Evolutionary conservation across 2,888 invertebrate species (phyloP).

Genomic region (Arrhopalites spinosus): DNA sequence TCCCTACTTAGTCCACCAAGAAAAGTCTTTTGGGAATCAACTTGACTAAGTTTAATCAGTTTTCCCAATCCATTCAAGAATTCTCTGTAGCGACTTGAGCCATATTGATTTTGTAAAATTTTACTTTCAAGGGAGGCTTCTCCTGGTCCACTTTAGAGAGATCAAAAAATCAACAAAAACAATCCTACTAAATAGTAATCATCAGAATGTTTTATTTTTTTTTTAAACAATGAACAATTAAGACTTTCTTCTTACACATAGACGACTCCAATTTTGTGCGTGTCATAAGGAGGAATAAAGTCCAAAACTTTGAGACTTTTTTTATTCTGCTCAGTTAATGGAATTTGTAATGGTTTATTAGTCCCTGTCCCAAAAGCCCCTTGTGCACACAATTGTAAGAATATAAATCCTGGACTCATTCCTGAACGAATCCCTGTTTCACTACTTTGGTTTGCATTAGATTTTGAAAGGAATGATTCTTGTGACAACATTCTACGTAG

Average conservation of each 20-base stretch:
- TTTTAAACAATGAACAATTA: too few species aligned
- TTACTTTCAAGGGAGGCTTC: slow-evolving; percentile 83
- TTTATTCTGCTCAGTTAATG: slow-evolving; percentile 41
- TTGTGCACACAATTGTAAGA: slow-evolving; percentile 54
- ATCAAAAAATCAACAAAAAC: too few species aligned
- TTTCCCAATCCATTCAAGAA: slow-evolving; percentile 83
- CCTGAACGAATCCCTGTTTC: slow-evolving; percentile 46
- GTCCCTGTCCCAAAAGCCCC: slow-evolving; percentile 46
- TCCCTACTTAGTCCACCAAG: slow-evolving; percentile 79
- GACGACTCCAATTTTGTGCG: too few species aligned
- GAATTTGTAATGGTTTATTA: slow-evolving; percentile 47
- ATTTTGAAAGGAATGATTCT: slow-evolving; percentile 18
- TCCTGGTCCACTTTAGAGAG: too few species aligned
- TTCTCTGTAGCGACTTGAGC: slow-evolving; percentile 81
- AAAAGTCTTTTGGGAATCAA: slow-evolving; percentile 75
- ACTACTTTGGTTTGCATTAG: too few species aligned
- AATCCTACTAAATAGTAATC: too few species aligned
- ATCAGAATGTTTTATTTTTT: too few species aligned
- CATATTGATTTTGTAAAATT: slow-evolving; percentile 85
- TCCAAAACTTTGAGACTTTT: slow-evolving; percentile 68
- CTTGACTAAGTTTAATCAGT: slow-evolving; percentile 78
- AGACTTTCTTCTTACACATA: too few species aligned
- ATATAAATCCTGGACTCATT: slow-evolving; percentile 53
- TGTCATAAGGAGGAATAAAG: slow-evolving; percentile 86
- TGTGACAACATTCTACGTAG: slow-evolving; percentile 54